Evolutionary conservation across 2,888 invertebrate species (phyloP).

Genomic region (Leptura quadrifasciata): DNA sequence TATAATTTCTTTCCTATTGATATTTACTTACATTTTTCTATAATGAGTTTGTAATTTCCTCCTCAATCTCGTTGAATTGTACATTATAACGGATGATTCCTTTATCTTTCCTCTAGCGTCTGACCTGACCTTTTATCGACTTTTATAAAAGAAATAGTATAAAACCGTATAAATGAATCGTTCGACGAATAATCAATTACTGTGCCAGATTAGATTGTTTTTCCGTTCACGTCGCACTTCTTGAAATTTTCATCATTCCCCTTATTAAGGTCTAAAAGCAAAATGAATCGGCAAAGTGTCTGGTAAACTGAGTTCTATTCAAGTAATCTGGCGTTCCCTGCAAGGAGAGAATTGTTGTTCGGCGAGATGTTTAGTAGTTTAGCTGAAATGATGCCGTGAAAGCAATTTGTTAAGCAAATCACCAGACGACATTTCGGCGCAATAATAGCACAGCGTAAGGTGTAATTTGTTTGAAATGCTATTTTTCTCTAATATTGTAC

Average conservation of each 20-base stretch:
- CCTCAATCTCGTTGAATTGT: too few species aligned
- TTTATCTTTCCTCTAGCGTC: too few species aligned
- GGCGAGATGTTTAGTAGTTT: conserved; percentile 26
- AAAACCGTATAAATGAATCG: not conserved
- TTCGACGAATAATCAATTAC: not conserved
- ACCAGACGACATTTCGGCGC: conserved; percentile 24
- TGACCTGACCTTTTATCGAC: not conserved
- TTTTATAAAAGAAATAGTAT: not conserved
- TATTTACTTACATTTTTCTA: too few species aligned
- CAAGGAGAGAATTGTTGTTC: conserved; percentile 12
- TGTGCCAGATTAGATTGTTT: conserved; percentile 21
- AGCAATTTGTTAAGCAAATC: conserved; percentile 40
- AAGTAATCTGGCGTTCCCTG: conserved; percentile 6
- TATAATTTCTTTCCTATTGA: too few species aligned
- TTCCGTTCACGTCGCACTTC: conserved; percentile 6
- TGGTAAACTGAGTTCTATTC: not conserved
- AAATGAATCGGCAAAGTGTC: conserved; percentile 6
- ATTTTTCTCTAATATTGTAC: conserved; percentile 32
- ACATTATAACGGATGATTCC: too few species aligned
- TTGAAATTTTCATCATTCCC: not conserved
- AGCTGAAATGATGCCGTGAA: conserved; percentile 15
- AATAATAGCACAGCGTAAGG: conserved; percentile 16
- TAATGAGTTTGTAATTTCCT: too few species aligned
- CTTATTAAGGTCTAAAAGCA: conserved; percentile 8
- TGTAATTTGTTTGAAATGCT: conserved; percentile 31